Evolutionary conservation across 2,113 vertebrate genomes (phyloP).

Genomic region (Otis tarda): DNA sequence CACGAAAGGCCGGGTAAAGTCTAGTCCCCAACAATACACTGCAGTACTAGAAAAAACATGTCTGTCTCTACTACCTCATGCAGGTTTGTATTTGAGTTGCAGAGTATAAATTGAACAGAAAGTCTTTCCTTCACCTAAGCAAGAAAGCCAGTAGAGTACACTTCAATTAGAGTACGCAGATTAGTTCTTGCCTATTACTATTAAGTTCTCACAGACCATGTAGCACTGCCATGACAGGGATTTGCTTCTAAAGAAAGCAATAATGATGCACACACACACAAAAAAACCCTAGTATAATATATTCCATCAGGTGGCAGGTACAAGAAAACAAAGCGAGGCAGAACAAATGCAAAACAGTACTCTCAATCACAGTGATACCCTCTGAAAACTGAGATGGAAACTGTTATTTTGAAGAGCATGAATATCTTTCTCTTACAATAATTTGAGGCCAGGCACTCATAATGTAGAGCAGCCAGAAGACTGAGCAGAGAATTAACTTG

Average conservation of each 20-base stretch:
- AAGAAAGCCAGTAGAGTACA: not conserved
- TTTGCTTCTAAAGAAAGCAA: not conserved
- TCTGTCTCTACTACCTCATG: not conserved
- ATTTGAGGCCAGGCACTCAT: not conserved
- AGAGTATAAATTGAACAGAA: not conserved
- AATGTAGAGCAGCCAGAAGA: slow-evolving; percentile 7
- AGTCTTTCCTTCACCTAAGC: not conserved
- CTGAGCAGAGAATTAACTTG: not conserved
- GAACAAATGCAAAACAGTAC: not conserved
- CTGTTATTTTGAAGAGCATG: not conserved
- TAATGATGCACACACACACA: not conserved
- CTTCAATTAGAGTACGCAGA: slow-evolving; percentile 41
- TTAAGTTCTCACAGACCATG: not conserved
- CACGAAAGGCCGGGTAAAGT: not conserved
- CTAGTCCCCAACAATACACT: not conserved
- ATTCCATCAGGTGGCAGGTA: not conserved
- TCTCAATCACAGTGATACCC: not conserved
- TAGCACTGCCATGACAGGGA: not conserved
- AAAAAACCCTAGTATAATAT: not conserved
- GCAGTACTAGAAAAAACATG: not conserved
- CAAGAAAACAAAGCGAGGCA: not conserved
- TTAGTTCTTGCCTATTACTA: not conserved
- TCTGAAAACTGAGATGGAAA: not conserved
- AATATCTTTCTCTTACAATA: not conserved
- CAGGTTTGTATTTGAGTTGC: not conserved